A percentile compares a stretch with the other conserved stretches of the same genome.
phyloP scores from a whole-genome alignment of 2,113 vertebrate genomes.

The Ibidorhyncha struthersii region DNA sequence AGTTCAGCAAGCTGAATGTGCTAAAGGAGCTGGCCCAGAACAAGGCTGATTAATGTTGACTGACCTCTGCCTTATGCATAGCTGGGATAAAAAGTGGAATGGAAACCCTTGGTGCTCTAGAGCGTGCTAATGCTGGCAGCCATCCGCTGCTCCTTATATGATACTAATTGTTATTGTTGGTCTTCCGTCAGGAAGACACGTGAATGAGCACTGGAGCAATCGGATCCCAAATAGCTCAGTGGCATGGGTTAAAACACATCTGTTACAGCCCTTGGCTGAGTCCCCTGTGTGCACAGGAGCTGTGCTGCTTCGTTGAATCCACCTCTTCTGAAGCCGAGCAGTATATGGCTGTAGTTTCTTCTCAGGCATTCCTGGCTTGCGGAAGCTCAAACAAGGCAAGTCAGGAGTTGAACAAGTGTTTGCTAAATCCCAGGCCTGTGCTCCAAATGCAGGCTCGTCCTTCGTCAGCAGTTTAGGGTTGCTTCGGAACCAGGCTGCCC shows the following conservation, averaged over 20 bases:
- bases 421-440: not conserved
- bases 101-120: constrained; percentile 36
- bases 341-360: not conserved
- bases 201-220: not conserved
- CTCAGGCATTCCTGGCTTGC: constrained; percentile 24
- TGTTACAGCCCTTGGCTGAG: constrained; percentile 32
- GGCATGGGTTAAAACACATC: constrained; percentile 56
- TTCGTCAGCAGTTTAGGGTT: not conserved
- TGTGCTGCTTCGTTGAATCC: constrained; percentile 19
- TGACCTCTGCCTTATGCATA: constrained; percentile 46
- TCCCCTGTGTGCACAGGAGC: constrained; percentile 46
- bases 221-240: not conserved
- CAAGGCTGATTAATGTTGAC: constrained; percentile 26
- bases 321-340: not conserved
- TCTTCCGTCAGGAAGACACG: not conserved
- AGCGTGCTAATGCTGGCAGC: constrained; percentile 34
- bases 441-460: not conserved
- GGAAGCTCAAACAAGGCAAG: not conserved
- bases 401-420: not conserved
- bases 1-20: not conserved
- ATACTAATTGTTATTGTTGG: constrained; percentile 58
- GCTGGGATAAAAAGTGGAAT: constrained; percentile 38
- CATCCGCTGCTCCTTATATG: constrained; percentile 1
- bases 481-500: not conserved
- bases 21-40: constrained; percentile 14